Conservation (phyloP, 2,113 vertebrate genomes). For the Etheostoma cragini region DNA sequence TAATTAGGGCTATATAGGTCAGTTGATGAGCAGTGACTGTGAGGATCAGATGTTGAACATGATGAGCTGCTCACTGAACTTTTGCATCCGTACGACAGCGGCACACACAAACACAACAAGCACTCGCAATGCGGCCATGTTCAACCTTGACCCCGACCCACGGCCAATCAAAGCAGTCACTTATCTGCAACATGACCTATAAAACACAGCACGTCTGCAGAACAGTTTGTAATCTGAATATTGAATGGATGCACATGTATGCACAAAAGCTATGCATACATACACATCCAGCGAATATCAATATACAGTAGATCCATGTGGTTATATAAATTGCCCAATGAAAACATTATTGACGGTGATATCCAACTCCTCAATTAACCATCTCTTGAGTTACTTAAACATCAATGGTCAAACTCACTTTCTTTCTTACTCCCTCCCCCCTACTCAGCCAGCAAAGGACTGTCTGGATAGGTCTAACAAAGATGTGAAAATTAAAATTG, state of each 20-base stretch:
- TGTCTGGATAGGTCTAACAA: conserved; percentile 63
- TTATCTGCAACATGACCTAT: conserved; percentile 12
- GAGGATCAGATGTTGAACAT: conserved; percentile 78
- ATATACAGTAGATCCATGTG: conserved; percentile 9
- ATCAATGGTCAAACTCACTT: conserved; percentile 5
- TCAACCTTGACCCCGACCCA: conserved; percentile 64
- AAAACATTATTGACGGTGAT: conserved; percentile 25
- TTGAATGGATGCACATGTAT: conserved; percentile 22
- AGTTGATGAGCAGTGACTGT: conserved; percentile 82
- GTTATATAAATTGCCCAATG: conserved; percentile 30
- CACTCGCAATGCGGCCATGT: conserved; percentile 6
- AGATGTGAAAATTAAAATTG: conserved; percentile 77
- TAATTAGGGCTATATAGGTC: conserved; percentile 82
- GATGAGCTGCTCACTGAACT: conserved; percentile 75
- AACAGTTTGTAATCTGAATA: conserved; percentile 33
- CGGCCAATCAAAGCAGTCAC: conserved; percentile 38
- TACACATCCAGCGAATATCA: conserved; percentile 10
- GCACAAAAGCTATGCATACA: conserved; percentile 12
- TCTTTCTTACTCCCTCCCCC: not conserved
- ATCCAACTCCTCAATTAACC: conserved; percentile 3
- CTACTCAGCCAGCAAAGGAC: conserved; percentile 1
- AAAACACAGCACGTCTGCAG: conserved; percentile 31
- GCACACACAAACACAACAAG: conserved; percentile 30
- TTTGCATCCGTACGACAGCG: conserved; percentile 20
- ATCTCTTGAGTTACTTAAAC: conserved; percentile 9